A percentile compares a stretch with the other conserved stretches of the same genome.
phyloP scores from a whole-genome alignment of 2,797 vertebrate species.

The Crax fasciolata region DNA sequence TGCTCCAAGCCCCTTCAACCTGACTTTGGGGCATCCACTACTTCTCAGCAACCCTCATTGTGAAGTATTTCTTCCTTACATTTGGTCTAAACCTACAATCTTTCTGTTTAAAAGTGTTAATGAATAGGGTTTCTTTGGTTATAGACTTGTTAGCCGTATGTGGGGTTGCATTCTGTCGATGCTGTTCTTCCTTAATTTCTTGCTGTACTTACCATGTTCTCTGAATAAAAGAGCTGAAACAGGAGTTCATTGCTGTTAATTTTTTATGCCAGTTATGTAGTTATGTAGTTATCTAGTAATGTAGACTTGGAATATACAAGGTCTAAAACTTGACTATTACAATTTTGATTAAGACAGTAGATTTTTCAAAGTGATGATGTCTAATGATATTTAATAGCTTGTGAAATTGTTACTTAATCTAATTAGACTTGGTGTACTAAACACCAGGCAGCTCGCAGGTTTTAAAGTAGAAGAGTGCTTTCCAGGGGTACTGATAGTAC shows the following conservation, averaged over 20 bases:
- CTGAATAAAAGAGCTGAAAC: not conserved
- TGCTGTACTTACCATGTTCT: not conserved
- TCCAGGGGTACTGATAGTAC: not conserved
- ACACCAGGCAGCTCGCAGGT: not conserved
- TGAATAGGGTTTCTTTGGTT: not conserved
- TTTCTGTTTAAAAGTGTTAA: not conserved
- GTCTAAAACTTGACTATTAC: not conserved
- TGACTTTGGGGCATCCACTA: not conserved
- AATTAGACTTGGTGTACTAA: not conserved
- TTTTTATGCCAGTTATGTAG: not conserved
- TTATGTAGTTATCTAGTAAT: not conserved
- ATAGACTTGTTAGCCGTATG: fast-evolving
- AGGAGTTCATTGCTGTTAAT: not conserved
- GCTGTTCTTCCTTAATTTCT: not conserved
- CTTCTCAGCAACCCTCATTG: not conserved
- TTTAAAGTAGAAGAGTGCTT: not conserved
- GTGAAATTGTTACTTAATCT: not conserved
- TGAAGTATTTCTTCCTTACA: not conserved
- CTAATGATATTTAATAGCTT: not conserved
- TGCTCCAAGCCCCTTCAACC: not conserved
- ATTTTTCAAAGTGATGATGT: not conserved
- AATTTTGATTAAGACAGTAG: not conserved
- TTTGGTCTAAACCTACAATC: not conserved
- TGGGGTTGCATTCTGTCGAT: not conserved
- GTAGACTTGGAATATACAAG: not conserved